Evolutionary conservation across 2,113 vertebrate genomes (phyloP), one percentile per base, ranked within the genome.

Genomic region (Cheilinus undulatus): DNA sequence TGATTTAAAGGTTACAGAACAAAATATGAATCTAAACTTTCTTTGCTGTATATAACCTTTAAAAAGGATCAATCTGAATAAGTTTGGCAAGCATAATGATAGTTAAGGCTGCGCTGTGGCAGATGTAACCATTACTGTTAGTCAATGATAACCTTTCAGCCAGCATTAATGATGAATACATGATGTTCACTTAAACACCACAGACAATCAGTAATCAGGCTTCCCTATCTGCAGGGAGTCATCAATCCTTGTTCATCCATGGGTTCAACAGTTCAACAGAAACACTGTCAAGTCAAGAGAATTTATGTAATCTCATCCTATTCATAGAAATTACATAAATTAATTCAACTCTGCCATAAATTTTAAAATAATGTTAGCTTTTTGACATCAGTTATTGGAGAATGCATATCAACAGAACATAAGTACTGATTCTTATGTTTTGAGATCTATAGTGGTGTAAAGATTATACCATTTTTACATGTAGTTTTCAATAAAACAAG

Each of bases 141-240:
- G 4, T 69, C 9, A 30, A 48, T 30, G 28, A 46, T 9, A 34
- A 45, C 27, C 17, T 22, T 22, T 5, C n/a, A 48, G 19, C 3
- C 42, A 14, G 8, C 56, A 19, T 14, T 3, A 3, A 5, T 10
- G 3, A 20, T 22, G 14, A 27, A 36, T 69, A 23, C 22, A 46
- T 40, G 23, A 20, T 34, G 40, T 17, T 30, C 23, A 30, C 26
- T 53, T 23, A 28, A 42, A 53, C n/a, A 42, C 28, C 34, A 22
- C 59, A 20, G 22, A 13, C 14, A 12, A 51, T 70, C 46, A 38
- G 52, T 43, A 69, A 40, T 6, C 52, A 49, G 56, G 38, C 50
- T 24, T 27, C 52, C 34, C 28, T 22, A 19, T n/a, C 38, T 53
- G 42, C 30, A 53, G 53, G 22, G 30, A 42, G 36, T 54, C 62